Base-by-base conservation (phyloP, 2,797 vertebrate species). In the Sebastes trivittatus region DNA sequence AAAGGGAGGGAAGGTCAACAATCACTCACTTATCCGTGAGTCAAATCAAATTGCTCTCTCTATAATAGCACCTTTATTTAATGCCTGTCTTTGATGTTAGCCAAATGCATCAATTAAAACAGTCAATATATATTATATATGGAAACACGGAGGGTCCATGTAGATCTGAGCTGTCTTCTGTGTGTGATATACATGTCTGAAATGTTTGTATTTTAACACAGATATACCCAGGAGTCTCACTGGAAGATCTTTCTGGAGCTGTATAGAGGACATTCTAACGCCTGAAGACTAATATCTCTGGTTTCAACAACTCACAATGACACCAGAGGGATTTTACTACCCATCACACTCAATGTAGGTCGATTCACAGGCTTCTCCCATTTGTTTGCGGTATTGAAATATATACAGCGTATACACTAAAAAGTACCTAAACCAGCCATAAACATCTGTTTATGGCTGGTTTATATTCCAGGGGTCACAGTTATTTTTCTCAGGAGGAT, bases 301-400 rank as follows among this genome's bases (percentile, higher is more conserved):
- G 78, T 93, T 94, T 92, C 85, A 77, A n/a, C n/a, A 16, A 16
- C 54, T 80, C 65, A 90, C 89, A 94, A 92, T 88, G 80, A 87
- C 67, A 82, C 46, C 32, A 67, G 4, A 70, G 63, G 14, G 72
- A n/a, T 36, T 79, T 81, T 69, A 77, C 25, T 34, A 16, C 34
- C 49, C 66, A 74, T 76, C 67, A 72, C 65, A 46, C 30, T 25
- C 64, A 81, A 88, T 84, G 36, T 90, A 83, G 91, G 93, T 89
- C 89, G 80, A 38, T 88, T 94, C 85, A 90, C 75, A 92, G 72
- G 81, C 84, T 66, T 78, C 49, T 87, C 73, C 64, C 22, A 5
- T 83, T 80, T 75, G 73, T 76, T 65, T 72, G 65, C 55, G 25
- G 59, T 59, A 66, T 29, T 60, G 67, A 86, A 73, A 86, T 13